Conservation (phyloP, 2,888 invertebrate genomes). For the Noctuana brunneofusca region DNA sequence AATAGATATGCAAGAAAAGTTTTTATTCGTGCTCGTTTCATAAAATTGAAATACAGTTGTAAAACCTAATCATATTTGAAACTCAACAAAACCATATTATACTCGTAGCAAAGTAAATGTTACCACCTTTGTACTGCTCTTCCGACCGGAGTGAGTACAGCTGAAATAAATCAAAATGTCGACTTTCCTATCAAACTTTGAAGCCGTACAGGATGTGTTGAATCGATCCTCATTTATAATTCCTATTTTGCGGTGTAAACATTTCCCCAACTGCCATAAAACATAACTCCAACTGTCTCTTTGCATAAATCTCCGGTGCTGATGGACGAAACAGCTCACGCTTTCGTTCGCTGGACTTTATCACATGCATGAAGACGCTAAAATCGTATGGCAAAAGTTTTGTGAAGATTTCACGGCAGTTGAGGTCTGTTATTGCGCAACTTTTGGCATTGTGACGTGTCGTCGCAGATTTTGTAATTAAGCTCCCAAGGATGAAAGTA, state of each 20-base stretch:
- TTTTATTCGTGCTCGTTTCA: too few relatives aligned
- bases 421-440: constrained; percentile 65
- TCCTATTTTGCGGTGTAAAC: constrained; percentile 28
- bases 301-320: constrained; percentile 58
- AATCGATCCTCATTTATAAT: constrained; percentile 10
- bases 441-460: constrained; percentile 69
- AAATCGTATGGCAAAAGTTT: constrained; percentile 42
- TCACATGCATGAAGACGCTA: constrained; percentile 44
- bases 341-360: constrained; percentile 42
- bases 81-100: too few relatives aligned
- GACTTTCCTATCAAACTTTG: background rate
- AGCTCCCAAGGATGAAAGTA: constrained; percentile 40
- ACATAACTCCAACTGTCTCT: constrained; percentile 45
- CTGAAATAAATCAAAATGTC: background rate
- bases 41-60: too few relatives aligned
- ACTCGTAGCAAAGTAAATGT: too few relatives aligned
- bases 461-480: constrained; percentile 54
- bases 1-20: too few relatives aligned
- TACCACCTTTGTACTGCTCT: too few relatives aligned
- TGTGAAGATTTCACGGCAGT: constrained; percentile 45
- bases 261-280: constrained; percentile 50
- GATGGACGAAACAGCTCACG: constrained; percentile 47
- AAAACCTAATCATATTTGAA: too few relatives aligned
- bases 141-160: too few relatives aligned
- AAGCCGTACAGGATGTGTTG: constrained; percentile 2